Percentiles rank a stretch among this genome's conserved stretches.
Conservation (phyloP, 2,888 invertebrate species). For the Pammene fasciana region DNA sequence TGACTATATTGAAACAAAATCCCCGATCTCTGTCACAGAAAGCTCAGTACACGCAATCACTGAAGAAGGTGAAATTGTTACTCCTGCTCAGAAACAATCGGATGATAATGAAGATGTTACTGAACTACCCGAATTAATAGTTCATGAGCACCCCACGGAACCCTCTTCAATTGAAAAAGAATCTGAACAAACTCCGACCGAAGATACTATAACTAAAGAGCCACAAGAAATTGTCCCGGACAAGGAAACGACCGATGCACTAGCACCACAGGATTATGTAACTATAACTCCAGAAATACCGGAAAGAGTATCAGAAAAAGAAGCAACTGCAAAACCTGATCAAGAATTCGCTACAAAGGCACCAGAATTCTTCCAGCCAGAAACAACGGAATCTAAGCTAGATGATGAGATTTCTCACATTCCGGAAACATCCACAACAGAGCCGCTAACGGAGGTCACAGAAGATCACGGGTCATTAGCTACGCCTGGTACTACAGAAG, state of each 20-base stretch:
- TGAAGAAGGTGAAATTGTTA: constrained; percentile 37
- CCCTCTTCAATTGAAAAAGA: constrained; percentile 9
- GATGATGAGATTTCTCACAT: not conserved
- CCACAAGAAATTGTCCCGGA: constrained; percentile 5
- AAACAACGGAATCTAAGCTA: constrained; percentile 17
- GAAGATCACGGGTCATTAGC: constrained; percentile 10
- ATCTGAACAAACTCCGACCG: constrained; percentile 6
- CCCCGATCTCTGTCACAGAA: constrained; percentile 33
- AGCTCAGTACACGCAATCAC: constrained; percentile 34
- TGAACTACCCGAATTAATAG: constrained; percentile 32
- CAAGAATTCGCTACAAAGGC: constrained; percentile 12
- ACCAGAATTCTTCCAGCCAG: constrained; percentile 1
- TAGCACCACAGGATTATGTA: not conserved
- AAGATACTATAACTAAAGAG: constrained; percentile 6
- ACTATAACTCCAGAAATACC: constrained; percentile 24
- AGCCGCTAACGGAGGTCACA: constrained; percentile 12
- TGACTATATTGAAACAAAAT: constrained; percentile 18
- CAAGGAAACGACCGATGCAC: not conserved
- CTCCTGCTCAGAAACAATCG: constrained; percentile 16
- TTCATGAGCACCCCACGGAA: constrained; percentile 30
- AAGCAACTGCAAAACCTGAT: constrained; percentile 32
- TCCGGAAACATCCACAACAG: constrained; percentile 16
- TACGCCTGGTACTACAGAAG: constrained; percentile 1
- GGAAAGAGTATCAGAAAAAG: constrained; percentile 35
- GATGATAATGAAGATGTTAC: constrained; percentile 10